These are phyloP conservation scores for Chiridota heheva DNA, from an alignment of 35 echinoderm and acorn worm genomes.

Conservation along the genomic window DNA sequence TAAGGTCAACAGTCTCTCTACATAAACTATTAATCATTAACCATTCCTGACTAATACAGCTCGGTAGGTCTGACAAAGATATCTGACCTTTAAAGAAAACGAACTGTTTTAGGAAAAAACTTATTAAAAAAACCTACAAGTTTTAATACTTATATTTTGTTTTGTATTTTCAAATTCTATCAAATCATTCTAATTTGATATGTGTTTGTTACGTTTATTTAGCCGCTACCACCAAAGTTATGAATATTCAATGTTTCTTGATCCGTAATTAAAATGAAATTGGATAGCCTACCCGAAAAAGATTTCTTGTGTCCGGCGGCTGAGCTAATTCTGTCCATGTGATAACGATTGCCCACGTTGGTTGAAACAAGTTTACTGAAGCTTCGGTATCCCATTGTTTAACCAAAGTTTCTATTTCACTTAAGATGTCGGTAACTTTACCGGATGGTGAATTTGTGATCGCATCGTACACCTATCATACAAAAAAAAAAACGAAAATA, in stretches of 20 bases:
- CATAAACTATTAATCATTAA: too few species aligned
- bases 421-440: neutral
- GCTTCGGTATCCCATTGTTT: neutral
- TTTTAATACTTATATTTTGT: neutral
- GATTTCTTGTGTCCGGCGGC: conserved; percentile 2
- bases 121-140: neutral
- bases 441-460: neutral
- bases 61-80: too few species aligned
- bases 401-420: conserved; percentile 2
- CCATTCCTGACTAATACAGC: too few species aligned
- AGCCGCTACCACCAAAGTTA: too few species aligned
- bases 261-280: neutral
- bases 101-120: neutral
- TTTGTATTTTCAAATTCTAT: neutral
- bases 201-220: neutral
- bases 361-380: conserved; percentile 13
- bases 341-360: conserved; percentile 28
- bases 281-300: neutral
- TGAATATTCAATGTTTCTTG: neutral
- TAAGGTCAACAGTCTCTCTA: too few species aligned
- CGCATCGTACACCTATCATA: neutral
- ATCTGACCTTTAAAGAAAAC: too few species aligned
- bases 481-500: too few species aligned
- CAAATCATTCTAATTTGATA: neutral
- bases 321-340: conserved; percentile 22